Evolutionary conservation across 1,140 invertebrate species (phyloP).

Genomic region (Caenorhabditis brenneri): DNA sequence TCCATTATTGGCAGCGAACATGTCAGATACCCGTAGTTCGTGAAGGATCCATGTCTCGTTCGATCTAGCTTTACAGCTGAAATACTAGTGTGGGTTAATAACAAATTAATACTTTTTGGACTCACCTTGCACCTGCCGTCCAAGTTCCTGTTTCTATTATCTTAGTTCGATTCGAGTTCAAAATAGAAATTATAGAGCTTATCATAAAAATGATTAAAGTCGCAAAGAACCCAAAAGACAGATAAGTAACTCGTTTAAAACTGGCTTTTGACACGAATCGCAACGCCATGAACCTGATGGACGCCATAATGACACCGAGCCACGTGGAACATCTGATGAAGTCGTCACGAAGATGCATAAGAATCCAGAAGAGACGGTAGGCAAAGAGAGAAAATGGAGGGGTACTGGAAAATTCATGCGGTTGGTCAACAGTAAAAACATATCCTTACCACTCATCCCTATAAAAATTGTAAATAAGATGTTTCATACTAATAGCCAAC

Average conservation of each 20-base stretch:
- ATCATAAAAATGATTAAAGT: background rate
- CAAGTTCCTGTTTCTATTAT: background rate
- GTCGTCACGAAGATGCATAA: background rate
- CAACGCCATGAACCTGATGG: background rate
- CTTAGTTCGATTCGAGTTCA: background rate
- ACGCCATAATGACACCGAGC: background rate
- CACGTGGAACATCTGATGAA: constrained; percentile 3
- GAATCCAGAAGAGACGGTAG: background rate
- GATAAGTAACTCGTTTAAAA: background rate
- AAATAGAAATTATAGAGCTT: background rate
- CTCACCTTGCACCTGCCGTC: background rate
- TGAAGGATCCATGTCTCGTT: background rate
- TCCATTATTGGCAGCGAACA: background rate
- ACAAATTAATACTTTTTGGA: no score
- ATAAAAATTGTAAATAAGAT: background rate
- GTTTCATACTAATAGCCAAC: background rate
- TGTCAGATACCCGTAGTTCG: background rate
- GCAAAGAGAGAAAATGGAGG: background rate
- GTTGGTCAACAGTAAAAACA: background rate
- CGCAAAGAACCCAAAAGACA: background rate
- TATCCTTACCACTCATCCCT: background rate
- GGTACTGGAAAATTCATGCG: background rate
- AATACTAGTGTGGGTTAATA: no score
- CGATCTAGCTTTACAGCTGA: background rate
- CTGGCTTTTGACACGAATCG: background rate